Percentiles rank a stretch among this genome's conserved stretches.
These are phyloP conservation scores for Sarcophaga bullata DNA, from an alignment of 1,140 invertebrate species.

Conservation along the genomic window DNA sequence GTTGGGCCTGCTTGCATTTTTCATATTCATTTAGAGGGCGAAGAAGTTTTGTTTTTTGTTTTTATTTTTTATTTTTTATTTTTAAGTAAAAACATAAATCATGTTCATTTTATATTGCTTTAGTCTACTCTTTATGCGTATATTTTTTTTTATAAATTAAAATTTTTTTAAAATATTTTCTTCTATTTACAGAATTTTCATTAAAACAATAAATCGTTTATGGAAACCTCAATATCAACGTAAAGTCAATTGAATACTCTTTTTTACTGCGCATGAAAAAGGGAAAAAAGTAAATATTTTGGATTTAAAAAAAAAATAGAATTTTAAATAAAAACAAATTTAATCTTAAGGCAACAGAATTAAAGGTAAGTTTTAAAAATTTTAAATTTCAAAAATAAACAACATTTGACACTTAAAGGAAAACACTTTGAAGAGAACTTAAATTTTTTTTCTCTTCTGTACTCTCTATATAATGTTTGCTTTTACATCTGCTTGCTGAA, in stretches of 20 bases:
- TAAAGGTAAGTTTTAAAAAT: not conserved
- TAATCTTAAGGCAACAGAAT: not conserved
- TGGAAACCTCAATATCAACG: constrained; percentile 1
- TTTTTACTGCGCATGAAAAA: too few species aligned
- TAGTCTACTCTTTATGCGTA: not conserved
- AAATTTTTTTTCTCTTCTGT: not conserved
- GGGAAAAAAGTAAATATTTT: too few species aligned
- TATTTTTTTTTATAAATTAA: not conserved
- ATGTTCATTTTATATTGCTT: not conserved
- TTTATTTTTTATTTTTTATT: too few species aligned
- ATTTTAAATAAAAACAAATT: too few species aligned
- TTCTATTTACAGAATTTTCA: not conserved
- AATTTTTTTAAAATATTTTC: not conserved
- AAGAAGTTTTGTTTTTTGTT: too few species aligned
- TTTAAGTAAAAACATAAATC: not conserved
- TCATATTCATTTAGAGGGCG: too few species aligned
- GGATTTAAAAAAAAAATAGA: too few species aligned
- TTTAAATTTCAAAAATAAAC: not conserved
- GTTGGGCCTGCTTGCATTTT: too few species aligned
- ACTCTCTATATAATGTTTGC: not conserved
- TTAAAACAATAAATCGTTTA: not conserved
- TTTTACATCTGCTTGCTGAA: not conserved
- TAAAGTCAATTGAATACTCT: not conserved
- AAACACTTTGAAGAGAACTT: not conserved
- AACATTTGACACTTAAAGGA: too few species aligned